Evolutionary conservation across 92 coral and sea anemone genomes (phyloP).

Genomic region (Actinostola sp.): DNA sequence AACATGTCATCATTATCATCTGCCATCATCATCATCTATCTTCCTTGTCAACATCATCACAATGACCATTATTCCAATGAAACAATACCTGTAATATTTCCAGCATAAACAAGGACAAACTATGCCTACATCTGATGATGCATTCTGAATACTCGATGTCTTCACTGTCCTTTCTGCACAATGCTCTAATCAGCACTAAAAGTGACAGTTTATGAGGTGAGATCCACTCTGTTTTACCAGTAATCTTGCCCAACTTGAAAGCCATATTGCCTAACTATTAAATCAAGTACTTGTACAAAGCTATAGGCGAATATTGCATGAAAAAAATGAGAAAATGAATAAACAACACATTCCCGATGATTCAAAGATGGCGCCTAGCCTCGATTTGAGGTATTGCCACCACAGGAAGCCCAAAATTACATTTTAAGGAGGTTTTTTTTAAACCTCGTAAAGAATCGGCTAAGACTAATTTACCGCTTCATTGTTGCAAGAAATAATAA

Average conservation of each 20-base stretch:
- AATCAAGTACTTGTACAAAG: background rate
- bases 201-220: slow-evolving; percentile 89
- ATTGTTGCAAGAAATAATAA: too few species aligned
- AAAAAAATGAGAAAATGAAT: background rate
- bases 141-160: slow-evolving; percentile 52
- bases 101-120: slow-evolving; percentile 74
- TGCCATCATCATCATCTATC: background rate
- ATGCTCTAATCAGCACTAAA: slow-evolving; percentile 68
- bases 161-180: slow-evolving; percentile 62
- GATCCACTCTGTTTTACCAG: slow-evolving; percentile 67
- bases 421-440: background rate
- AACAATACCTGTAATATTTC: slow-evolving; percentile 85
- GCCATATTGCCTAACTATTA: slow-evolving; percentile 8
- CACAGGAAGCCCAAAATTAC: slow-evolving; percentile 25
- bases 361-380: slow-evolving; percentile 42
- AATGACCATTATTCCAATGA: too few species aligned
- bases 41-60: too few species aligned
- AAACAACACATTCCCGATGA: too few species aligned
- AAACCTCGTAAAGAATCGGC: too few species aligned
- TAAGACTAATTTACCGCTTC: too few species aligned
- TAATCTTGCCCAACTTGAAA: slow-evolving; percentile 1
- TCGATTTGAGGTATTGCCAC: slow-evolving; percentile 16
- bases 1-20: too few species aligned
- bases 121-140: slow-evolving; percentile 58
- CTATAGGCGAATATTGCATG: background rate